Percentiles rank a stretch among this genome's conserved stretches.
Conservation (phyloP, 2,113 vertebrate species). For the Ploceus nigricollis region DNA sequence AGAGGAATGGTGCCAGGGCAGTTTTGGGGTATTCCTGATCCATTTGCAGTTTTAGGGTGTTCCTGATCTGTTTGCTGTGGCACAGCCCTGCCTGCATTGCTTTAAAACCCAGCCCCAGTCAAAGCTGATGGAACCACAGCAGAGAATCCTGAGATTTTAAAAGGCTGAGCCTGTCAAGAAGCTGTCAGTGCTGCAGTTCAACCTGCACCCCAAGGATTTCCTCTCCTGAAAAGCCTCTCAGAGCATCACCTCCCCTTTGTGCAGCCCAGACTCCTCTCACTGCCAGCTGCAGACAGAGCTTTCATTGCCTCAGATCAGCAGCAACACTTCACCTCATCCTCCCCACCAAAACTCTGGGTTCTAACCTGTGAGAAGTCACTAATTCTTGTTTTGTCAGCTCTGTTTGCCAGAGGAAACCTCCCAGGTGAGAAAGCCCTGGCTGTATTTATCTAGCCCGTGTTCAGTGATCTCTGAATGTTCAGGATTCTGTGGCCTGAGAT, state of each 20-base stretch:
- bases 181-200: slow-evolving; percentile 12
- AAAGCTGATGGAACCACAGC: background rate
- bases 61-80: background rate
- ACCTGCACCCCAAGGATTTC: background rate
- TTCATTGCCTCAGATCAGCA: background rate
- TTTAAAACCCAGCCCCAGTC: background rate
- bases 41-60: too few relatives aligned
- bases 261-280: background rate
- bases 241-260: background rate
- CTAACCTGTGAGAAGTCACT: background rate
- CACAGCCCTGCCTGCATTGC: background rate
- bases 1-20: background rate
- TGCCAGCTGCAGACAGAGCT: background rate
- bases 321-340: background rate
- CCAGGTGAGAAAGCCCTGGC: background rate
- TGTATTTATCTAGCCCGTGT: background rate
- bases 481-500: background rate
- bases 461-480: background rate
- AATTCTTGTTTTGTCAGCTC: background rate
- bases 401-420: background rate
- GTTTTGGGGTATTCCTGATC: background rate
- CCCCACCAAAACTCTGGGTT: background rate
- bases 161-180: background rate
- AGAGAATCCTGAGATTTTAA: background rate
- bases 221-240: background rate